A percentile compares a stretch with the other conserved stretches of the same genome.
Conservation (phyloP, 2,113 vertebrate species). For the Lynx canadensis region DNA sequence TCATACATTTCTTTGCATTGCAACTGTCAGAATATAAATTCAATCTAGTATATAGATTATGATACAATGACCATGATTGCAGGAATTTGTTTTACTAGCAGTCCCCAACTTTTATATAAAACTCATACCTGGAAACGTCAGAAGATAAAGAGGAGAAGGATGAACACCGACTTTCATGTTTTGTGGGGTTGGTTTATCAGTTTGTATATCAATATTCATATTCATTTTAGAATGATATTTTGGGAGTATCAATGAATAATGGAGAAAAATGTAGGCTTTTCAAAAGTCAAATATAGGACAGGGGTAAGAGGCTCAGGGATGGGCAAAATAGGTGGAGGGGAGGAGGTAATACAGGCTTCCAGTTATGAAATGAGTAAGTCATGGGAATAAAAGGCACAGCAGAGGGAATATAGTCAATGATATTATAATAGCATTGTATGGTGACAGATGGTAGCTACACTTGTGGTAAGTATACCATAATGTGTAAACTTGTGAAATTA, state of each 20-base stretch:
- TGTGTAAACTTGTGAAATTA: not conserved
- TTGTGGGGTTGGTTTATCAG: not conserved
- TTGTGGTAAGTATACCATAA: not conserved
- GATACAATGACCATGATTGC: not conserved
- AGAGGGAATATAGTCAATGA: not conserved
- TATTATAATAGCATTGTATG: not conserved
- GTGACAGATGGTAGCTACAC: not conserved
- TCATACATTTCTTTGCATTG: not conserved
- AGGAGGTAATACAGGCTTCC: not conserved
- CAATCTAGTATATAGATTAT: not conserved
- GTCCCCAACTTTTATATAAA: not conserved
- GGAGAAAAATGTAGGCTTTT: not conserved
- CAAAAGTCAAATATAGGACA: not conserved
- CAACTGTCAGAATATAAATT: not conserved
- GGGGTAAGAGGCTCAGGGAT: not conserved
- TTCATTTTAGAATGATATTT: not conserved
- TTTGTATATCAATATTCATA: not conserved
- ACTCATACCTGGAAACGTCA: not conserved
- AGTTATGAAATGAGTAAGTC: not conserved
- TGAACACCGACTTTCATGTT: not conserved
- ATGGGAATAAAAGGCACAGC: not conserved
- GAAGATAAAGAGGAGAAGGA: not conserved
- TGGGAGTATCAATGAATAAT: not conserved
- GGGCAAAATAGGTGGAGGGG: not conserved
- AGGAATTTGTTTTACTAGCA: not conserved